phyloP scores from a whole-genome alignment of 2,888 invertebrate genomes.

The Synergus laeviventris region DNA sequence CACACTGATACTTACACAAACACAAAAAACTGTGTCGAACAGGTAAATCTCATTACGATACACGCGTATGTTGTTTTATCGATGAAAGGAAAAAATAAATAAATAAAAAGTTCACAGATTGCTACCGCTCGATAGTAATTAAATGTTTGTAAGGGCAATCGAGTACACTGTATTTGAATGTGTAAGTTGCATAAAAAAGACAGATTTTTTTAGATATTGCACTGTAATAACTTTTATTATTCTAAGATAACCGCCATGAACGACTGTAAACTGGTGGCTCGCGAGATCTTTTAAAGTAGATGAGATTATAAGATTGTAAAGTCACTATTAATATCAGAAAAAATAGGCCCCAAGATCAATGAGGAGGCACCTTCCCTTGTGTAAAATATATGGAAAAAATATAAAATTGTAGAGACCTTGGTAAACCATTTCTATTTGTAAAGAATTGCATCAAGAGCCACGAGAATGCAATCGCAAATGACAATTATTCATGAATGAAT shows the following conservation, averaged over 20 bases:
- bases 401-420: conserved; percentile 36
- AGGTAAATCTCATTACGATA: conserved; percentile 31
- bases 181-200: conserved; percentile 72
- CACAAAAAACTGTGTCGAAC: conserved; percentile 42
- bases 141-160: conserved; percentile 73
- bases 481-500: conserved; percentile 68
- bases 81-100: conserved; percentile 46
- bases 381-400: conserved; percentile 25
- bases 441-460: conserved; percentile 52
- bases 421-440: conserved; percentile 25
- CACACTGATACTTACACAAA: conserved; percentile 38
- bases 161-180: conserved; percentile 72
- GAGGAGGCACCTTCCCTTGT: conserved; percentile 18
- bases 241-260: conserved; percentile 57
- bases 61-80: conserved; percentile 47
- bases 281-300: conserved; percentile 42
- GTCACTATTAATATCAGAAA: conserved; percentile 39
- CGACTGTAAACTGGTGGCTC: conserved; percentile 61
- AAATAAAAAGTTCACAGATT: conserved; percentile 55
- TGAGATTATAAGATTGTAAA: conserved; percentile 41
- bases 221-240: conserved; percentile 73
- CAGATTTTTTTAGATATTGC: conserved; percentile 74
- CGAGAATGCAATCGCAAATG: conserved; percentile 58
- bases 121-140: conserved; percentile 67
- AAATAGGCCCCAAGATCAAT: conserved; percentile 41